Evolutionary conservation across 2,888 invertebrate species (phyloP), one percentile per base, ranked within the genome.

Genomic region (Griposia aprilina): DNA sequence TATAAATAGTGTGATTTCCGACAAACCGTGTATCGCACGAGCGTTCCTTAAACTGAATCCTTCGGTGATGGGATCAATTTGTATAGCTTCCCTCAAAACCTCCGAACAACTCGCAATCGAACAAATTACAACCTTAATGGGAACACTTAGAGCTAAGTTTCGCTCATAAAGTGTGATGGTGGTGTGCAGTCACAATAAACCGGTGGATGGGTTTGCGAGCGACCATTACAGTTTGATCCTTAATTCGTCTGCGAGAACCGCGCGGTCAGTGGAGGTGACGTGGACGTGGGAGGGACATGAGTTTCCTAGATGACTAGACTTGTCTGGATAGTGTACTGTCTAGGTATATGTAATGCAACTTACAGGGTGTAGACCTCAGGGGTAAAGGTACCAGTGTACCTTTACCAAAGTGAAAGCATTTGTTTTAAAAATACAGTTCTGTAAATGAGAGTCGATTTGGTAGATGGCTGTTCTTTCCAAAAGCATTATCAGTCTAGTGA

Each of bases 31-130:
- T 90, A 87, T 87, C 90, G 88, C 78, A 89, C 90, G 89, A 90
- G 89, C 90, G 89, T 89, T 87, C 85, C 89, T 88, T 88, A 87
- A 88, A 87, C 88, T 87, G 88, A 87, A 91, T 91, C 89, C 89
- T 83, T 81, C 87, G 86, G 88, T 92, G 93, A 93, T 93, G 93
- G 91, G 92, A 93, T 92, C 93, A 95, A 96, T 96, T 95, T 96
- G 95, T 96, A 94, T 93, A 90, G 94, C 93, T 94, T 92, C 93
- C 91, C 90, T 90, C 91, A 89, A 90, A 91, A 84, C 77, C 74
- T 86, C 90, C 88, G 85, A 86, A 77, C 77, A 86, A 84, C 76
- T 77, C 72, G 63, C 85, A 84, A 87, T 86, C 89, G 86, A 85
- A 88, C 90, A 86, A 94, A 92, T 92, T 86, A 88, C 91, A 82